Evolutionary conservation across 2,113 vertebrate genomes (phyloP).

Genomic region (Pseudorectes ferrugineus): DNA sequence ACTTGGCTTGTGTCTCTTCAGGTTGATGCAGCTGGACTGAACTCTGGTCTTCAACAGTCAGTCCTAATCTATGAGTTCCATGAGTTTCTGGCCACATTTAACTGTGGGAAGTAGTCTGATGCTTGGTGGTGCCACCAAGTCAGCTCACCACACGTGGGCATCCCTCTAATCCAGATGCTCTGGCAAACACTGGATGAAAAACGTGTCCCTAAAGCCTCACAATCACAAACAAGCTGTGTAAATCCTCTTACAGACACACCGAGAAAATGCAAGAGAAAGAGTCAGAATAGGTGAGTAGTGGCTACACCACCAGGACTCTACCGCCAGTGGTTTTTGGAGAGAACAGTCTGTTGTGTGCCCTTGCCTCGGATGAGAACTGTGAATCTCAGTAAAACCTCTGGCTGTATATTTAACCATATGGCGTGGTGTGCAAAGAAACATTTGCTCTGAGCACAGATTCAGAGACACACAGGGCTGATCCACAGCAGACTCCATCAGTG

Average conservation of each 20-base stretch:
- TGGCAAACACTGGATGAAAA: background rate
- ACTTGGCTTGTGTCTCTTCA: background rate
- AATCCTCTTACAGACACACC: background rate
- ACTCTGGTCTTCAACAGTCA: background rate
- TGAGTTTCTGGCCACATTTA: background rate
- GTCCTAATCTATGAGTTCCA: background rate
- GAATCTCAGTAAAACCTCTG: background rate
- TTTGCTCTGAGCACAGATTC: background rate
- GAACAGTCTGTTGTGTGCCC: background rate
- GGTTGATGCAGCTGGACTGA: background rate
- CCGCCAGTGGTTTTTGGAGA: background rate
- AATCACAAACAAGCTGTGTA: background rate
- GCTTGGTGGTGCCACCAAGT: background rate
- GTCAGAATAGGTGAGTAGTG: background rate
- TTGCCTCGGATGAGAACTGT: background rate
- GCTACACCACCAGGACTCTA: background rate
- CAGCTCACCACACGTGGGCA: background rate
- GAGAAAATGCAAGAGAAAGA: background rate
- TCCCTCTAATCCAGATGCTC: background rate
- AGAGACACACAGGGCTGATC: background rate
- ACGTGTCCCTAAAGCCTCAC: background rate
- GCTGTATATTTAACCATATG: accelerated
- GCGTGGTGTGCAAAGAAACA: background rate
- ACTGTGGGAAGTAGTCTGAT: background rate
- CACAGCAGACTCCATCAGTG: background rate